Base-by-base conservation (phyloP, 2,113 vertebrate genomes). In the Bagarius yarrelli region DNA sequence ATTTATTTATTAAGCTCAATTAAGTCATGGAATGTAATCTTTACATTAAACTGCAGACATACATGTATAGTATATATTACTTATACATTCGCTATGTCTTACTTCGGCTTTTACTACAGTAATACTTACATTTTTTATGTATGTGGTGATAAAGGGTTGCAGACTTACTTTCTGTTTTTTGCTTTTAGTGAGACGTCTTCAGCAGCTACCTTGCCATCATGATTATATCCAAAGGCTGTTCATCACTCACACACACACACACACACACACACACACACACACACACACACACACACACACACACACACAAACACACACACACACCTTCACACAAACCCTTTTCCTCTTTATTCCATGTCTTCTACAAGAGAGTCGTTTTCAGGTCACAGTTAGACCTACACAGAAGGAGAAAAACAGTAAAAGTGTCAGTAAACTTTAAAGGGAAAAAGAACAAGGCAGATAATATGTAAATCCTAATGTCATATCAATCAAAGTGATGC, bases 191-290 rank as follows among this genome's bases (percentile, higher is more conserved):
- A 78, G 80, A 83, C 84, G 87, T 89, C 88, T 84, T 88, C 86
- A 87, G 90, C 85, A 84, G 88, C 92, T 89, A 91, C 89, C 87
- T 88, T 85, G 87, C 70, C 87, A 86, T 88, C 88, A 88, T 80
- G 40, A 87, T 86, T 87, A 83, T 77, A 85, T 86, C 82, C 27
- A 86, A 15, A 81, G 84, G 85, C 88, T 88, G 81, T 83, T 2
- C 5, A 59, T 32, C 67, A 78, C 81, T 47, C 77, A 14, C 52
- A 71, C 75, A 72, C n/a, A 60, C 83, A 82, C 2, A 8, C 64
- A 57, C 50, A 55, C 69, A 13, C 27, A 52, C 59, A 79, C 82
- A 75, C 76, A 18, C 27, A 52, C 70, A 53, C 14, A 73, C 84
- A 84, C 3, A 4, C 67, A 60, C 78, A 34, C 69, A 25, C 56